Evolutionary conservation across 1,140 invertebrate species (phyloP), one percentile per base, ranked within the genome.

Genomic region (Musca domestica): DNA sequence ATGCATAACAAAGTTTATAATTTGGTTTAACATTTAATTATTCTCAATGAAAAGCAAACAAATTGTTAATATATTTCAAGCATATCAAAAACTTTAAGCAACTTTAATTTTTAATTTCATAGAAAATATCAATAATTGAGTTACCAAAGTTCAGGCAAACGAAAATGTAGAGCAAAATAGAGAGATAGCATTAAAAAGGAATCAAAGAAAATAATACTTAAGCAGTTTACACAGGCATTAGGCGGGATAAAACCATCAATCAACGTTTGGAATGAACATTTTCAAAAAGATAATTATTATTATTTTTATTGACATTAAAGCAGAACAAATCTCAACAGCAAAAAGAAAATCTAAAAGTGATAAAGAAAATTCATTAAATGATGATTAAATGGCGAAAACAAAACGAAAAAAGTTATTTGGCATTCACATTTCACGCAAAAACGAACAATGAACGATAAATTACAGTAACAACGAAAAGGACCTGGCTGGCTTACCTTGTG

Each of bases 251-350:
- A n/a, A 30, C 27, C 27, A 30, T 30, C 27, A 30, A 30, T 30
- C 27, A 41, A 41, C 6, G 10, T 41, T n/a, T n/a, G n/a, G n/a
- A 41, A 10, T 41, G 5, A 41, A 41, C 34, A 9, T 10, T 5
- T 41, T 5, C 12, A 9, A 41, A 41, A 41, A 5, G n/a, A n/a
- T n/a, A n/a, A n/a, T n/a, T n/a, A n/a, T 41, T 10, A 41, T 4
- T 30, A 30, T 30, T 30, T 30, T 30, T 30, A 30, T 41, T 41
- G 27, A 34, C 61, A 68, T 64, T n/a, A 63, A 25, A 48, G 64
- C n/a, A 65, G n/a, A 47, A 66, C 23, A 68, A 49, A 76, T 80
- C 78, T 80, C 78, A 80, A 80, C 78, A 80, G 80, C 78, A 80
- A 80, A 80, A 80, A 80, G 78, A 74, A 80, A 80, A 80, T 80